Conservation (phyloP, 1,140 invertebrate species). For the Trinorchestia longiramus region DNA sequence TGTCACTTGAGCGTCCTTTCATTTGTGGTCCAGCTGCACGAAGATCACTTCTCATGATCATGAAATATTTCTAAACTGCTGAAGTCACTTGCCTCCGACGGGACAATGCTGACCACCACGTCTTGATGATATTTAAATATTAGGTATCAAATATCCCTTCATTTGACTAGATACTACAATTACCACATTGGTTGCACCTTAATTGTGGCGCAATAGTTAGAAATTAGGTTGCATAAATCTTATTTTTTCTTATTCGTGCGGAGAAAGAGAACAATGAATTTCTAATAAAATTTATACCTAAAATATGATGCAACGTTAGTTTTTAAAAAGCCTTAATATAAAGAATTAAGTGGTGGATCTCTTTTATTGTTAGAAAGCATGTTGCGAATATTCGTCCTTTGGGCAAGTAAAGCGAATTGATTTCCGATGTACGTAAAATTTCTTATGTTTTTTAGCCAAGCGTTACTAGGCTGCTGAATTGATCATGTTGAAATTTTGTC, state of each 20-base stretch:
- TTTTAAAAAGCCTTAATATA: background rate
- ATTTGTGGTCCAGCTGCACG: background rate
- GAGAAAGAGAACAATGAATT: background rate
- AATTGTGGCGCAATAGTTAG: background rate
- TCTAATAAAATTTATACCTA: background rate
- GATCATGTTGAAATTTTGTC: no score
- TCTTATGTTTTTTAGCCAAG: no score
- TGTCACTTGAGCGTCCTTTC: background rate
- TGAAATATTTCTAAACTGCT: background rate
- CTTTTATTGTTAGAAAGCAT: background rate
- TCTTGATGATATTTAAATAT: no score
- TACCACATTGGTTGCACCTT: background rate
- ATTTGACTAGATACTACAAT: background rate
- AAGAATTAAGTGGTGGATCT: background rate
- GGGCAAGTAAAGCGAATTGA: no score
- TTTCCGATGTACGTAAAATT: no score
- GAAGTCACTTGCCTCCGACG: background rate
- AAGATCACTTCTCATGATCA: background rate
- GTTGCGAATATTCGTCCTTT: no score
- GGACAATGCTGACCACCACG: background rate
- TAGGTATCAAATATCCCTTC: background rate
- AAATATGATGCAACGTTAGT: background rate
- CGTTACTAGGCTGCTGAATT: no score
- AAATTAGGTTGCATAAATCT: background rate
- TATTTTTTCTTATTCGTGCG: background rate